Evolutionary conservation across 2,888 invertebrate species (phyloP).

Genomic region (Drosophila engyochracea): DNA sequence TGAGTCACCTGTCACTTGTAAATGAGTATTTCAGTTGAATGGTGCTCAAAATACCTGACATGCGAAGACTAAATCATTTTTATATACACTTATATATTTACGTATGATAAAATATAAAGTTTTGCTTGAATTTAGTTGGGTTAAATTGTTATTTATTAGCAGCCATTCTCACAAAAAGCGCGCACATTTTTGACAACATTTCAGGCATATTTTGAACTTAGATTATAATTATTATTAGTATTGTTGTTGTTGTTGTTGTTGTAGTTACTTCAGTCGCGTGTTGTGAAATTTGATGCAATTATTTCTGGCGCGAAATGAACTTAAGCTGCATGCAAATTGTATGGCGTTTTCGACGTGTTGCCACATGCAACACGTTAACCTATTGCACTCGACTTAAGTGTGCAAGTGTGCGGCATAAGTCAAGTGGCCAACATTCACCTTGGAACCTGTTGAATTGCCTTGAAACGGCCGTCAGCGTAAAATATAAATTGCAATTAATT

Average conservation of each 20-base stretch:
- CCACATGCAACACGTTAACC: slow-evolving; percentile 70
- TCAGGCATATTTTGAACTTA: slow-evolving; percentile 19
- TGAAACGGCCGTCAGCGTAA: slow-evolving; percentile 19
- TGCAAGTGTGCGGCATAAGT: slow-evolving; percentile 20
- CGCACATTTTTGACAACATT: slow-evolving; percentile 63
- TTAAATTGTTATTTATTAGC: slow-evolving; percentile 68
- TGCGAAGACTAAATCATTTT: slow-evolving; percentile 46
- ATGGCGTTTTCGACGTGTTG: slow-evolving; percentile 22
- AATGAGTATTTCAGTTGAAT: slow-evolving; percentile 26
- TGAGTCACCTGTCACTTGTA: slow-evolving; percentile 30
- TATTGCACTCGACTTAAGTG: slow-evolving; percentile 27
- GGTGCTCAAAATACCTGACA: slow-evolving; percentile 23
- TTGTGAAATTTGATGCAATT: slow-evolving; percentile 59
- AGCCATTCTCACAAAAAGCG: slow-evolving; percentile 41
- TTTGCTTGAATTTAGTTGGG: slow-evolving; percentile 62
- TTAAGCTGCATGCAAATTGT: slow-evolving; percentile 56
- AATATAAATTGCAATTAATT: slow-evolving; percentile 65
- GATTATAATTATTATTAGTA: slow-evolving; percentile 4
- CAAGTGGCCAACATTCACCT: slow-evolving; percentile 66
- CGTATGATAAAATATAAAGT: slow-evolving; percentile 56
- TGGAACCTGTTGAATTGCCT: slow-evolving; percentile 72
- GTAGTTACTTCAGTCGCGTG: slow-evolving; percentile 51
- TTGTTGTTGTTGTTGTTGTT: background rate
- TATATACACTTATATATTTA: slow-evolving; percentile 1
- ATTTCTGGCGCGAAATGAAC: slow-evolving; percentile 58